Evolutionary conservation across 2,113 vertebrate genomes (phyloP).

Genomic region (Narcine bancroftii): DNA sequence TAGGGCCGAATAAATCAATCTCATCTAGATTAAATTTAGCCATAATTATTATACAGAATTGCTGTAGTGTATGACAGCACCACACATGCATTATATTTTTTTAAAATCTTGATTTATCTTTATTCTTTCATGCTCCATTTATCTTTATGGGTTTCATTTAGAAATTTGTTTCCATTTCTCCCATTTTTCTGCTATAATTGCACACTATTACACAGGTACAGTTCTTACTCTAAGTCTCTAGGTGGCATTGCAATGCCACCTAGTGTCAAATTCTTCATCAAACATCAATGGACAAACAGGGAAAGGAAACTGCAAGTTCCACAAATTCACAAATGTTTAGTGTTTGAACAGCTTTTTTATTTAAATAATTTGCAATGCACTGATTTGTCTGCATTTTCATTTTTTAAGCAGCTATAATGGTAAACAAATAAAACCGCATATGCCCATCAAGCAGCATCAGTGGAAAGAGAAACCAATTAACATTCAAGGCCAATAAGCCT

Average conservation of each 20-base stretch:
- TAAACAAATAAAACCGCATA: too few relatives aligned
- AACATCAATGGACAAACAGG: neutral
- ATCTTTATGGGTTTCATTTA: neutral
- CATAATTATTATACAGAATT: neutral
- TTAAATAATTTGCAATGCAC: neutral
- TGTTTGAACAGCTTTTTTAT: neutral
- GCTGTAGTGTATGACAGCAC: neutral
- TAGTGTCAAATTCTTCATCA: neutral
- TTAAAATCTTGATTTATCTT: neutral
- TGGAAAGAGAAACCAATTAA: too few relatives aligned
- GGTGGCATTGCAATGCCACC: neutral
- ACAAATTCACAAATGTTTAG: neutral
- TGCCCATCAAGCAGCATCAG: too few relatives aligned
- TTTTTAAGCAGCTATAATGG: too few relatives aligned
- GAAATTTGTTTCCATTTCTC: neutral
- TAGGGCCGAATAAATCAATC: neutral
- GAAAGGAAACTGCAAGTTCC: neutral
- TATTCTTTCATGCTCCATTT: neutral
- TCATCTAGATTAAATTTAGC: neutral
- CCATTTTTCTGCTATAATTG: neutral
- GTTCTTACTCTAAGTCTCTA: neutral
- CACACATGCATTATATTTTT: neutral
- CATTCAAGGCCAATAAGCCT: too few relatives aligned
- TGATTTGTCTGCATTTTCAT: neutral
- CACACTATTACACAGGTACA: neutral